These are phyloP conservation scores for Polydrusus tereticollis DNA, from an alignment of 2,888 invertebrate genomes.

Conservation along the genomic window DNA sequence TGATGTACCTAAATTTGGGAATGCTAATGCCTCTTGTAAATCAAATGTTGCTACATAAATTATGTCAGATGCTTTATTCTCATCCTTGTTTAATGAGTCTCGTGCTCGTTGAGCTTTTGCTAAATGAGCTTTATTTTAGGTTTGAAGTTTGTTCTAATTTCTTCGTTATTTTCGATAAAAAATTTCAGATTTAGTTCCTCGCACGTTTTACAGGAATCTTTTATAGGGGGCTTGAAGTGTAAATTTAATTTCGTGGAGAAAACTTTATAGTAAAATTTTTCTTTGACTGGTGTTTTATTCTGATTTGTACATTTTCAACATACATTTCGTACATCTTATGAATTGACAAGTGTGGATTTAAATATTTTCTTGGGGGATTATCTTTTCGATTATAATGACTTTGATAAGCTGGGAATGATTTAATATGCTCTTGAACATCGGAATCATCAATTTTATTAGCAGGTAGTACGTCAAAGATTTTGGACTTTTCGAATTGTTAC, in stretches of 20 bases:
- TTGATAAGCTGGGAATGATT: conserved; percentile 35
- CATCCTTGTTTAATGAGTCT: neutral
- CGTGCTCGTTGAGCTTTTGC: neutral
- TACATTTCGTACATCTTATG: conserved; percentile 42
- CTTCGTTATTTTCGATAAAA: neutral
- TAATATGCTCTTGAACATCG: conserved; percentile 2
- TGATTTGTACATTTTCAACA: conserved; percentile 11
- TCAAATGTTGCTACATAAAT: conserved; percentile 32
- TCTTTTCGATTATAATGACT: conserved; percentile 40
- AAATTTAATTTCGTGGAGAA: conserved; percentile 46
- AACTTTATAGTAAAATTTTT: conserved; percentile 48
- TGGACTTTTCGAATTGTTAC: too few relatives aligned
- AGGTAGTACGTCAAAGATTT: neutral
- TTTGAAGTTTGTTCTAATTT: neutral
- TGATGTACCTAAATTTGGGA: conserved; percentile 54
- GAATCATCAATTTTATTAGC: neutral
- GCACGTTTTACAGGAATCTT: too few relatives aligned
- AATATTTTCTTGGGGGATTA: conserved; percentile 44
- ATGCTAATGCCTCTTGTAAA: conserved; percentile 44
- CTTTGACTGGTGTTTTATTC: conserved; percentile 19
- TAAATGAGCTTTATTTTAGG: neutral
- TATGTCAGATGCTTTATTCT: neutral
- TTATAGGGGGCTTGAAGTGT: conserved; percentile 12
- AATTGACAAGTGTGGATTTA: conserved; percentile 34
- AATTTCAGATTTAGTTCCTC: too few relatives aligned